Percentiles rank a stretch among this genome's conserved stretches.
Evolutionary conservation across 2,797 vertebrate species (phyloP).

Genomic region (Crenuchus spilurus): DNA sequence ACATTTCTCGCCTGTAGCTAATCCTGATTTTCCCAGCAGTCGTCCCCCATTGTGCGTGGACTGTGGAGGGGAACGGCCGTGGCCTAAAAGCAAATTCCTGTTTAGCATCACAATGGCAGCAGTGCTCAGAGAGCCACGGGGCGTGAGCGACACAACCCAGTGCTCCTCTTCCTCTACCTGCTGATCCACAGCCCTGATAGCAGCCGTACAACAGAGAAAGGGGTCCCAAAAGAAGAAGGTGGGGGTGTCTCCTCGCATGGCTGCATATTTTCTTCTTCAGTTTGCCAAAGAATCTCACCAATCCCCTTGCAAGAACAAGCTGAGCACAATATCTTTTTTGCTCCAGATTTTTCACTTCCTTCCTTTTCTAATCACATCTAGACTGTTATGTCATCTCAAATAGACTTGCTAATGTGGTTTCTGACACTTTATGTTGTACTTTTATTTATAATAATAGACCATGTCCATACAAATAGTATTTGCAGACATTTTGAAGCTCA

Average conservation of each 20-base stretch:
- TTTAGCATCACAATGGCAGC: slow-evolving; percentile 71
- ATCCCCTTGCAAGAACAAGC: slow-evolving; percentile 15
- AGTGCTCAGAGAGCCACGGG: slow-evolving; percentile 40
- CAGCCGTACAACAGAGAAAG: slow-evolving; percentile 47
- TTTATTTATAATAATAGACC: no score
- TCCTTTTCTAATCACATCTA: slow-evolving; percentile 56
- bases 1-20: slow-evolving; percentile 71
- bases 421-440: no score
- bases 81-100: slow-evolving; percentile 31
- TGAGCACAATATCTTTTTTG: slow-evolving; percentile 9
- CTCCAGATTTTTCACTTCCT: not conserved
- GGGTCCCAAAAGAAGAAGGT: not conserved
- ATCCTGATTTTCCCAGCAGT: slow-evolving; percentile 64
- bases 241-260: slow-evolving; percentile 38
- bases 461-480: no score
- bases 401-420: no score
- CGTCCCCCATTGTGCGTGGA: slow-evolving; percentile 69
- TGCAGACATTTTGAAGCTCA: no score
- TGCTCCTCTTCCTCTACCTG: slow-evolving; percentile 62
- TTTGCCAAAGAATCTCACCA: slow-evolving; percentile 45
- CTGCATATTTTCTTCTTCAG: slow-evolving; percentile 37
- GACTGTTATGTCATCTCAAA: no score
- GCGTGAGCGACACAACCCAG: slow-evolving; percentile 67
- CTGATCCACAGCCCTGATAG: slow-evolving; percentile 54
- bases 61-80: slow-evolving; percentile 48